Evolutionary conservation across 2,888 invertebrate species (phyloP), one percentile per base, ranked within the genome.

Genomic region (Pristionchus fissidentatus): DNA sequence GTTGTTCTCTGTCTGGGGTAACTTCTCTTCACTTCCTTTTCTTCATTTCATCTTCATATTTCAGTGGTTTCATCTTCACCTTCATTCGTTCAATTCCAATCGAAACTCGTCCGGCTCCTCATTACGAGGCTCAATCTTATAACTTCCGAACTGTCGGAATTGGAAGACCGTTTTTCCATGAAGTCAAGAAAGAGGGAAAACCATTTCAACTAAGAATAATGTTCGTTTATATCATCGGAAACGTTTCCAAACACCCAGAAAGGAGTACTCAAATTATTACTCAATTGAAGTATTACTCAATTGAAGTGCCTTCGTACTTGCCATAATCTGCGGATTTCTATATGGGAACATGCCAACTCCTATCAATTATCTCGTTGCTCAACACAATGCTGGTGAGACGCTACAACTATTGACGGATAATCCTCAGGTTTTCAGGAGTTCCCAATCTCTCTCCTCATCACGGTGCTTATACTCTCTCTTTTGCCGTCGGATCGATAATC

Each of bases 291-390:
- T 15, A 60, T 60, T 8, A 60, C 8, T 60, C 32, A 35, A 35
- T 85, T 86, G 19, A 73, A 88, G 87, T 22, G 86, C 85, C 41
- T 82, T 87, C 19, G 78, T 80, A 38, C 85, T 88, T n/a, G 87
- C 87, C 3, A 75, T 87, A 10, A 81, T 88, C 75, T 87, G 87
- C 52, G 89, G 89, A 7, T 85, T 88, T 52, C 75, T 88, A 19
- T 88, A 87, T 70, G 89, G 89, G 32, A 89, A 89, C 81, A 85
- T 87, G 57, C 73, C 88, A 29, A 89, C 89, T 32, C 88, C 87
- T 0, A 87, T 88, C 84, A 88, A 55, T 49, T 35, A 46, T 52
- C 60, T 81, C 8, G 26, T n/a, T n/a, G 46, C 5, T n/a, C 38
- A 35, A 13, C 55, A 79, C 13, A 57, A 35, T 78, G 52, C 49